Percentiles rank a stretch among this genome's conserved stretches.
Conservation (phyloP, 1,140 invertebrate species). For the Tetramorium simillimum region DNA sequence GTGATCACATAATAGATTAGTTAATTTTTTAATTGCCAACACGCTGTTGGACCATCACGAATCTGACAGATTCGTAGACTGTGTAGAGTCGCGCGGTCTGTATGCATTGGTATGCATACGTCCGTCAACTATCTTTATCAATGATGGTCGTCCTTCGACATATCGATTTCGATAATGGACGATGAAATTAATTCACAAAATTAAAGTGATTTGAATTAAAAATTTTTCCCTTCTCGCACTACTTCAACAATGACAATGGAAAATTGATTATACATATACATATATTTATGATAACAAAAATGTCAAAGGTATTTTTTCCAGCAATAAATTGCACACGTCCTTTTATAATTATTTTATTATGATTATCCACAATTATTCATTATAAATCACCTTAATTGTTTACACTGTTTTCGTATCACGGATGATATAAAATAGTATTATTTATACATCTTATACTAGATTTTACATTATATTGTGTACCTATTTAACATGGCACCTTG, state of each 20-base stretch:
- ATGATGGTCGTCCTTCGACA: not conserved
- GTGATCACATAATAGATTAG: not conserved
- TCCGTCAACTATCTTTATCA: not conserved
- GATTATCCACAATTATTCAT: not conserved
- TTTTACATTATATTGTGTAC: not conserved
- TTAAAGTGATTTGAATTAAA: not conserved
- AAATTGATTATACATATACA: too few relatives aligned
- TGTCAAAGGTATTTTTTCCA: not conserved
- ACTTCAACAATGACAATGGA: too few relatives aligned
- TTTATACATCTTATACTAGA: not conserved
- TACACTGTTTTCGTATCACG: not conserved
- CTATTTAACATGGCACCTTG: slow-evolving; percentile 7
- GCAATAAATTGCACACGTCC: not conserved
- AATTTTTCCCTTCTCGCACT: not conserved
- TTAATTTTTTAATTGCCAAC: not conserved
- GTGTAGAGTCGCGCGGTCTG: not conserved
- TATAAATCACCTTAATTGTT: not conserved
- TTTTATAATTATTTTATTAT: not conserved
- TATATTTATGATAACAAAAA: too few relatives aligned
- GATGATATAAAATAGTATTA: not conserved
- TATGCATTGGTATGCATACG: not conserved
- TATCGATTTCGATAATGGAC: not conserved
- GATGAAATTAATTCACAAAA: not conserved
- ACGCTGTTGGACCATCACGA: too few relatives aligned
- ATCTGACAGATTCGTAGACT: not conserved